Base-by-base conservation (phyloP, 2,797 vertebrate species). In the Megaceryle alcyon region DNA sequence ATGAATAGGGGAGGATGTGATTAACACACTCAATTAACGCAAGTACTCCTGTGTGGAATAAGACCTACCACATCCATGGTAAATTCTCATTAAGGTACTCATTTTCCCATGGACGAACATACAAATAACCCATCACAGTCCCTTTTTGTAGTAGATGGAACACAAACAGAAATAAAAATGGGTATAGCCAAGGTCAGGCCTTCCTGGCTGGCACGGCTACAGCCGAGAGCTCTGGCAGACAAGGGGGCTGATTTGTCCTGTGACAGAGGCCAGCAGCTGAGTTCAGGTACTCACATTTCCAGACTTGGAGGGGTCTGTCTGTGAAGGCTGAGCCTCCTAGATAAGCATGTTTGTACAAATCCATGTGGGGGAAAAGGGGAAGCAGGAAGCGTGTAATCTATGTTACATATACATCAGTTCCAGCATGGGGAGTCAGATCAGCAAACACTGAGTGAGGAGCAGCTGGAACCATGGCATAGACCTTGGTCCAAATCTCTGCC, bases 21-120 rank as follows among this genome's bases (percentile, higher is more conserved):
- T 97, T 95, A 96, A 96, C 88, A 85, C 91, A 81, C 78, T 82
- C 94, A 95, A 94, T 96, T 96, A 94, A 86, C 4, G 1, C 71
- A 85, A 71, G 68, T 69, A 88, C 61, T 96, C 78, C 90, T 88
- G 56, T 29, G 90, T 89, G 53, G 81, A 92, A 81, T 64, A 75
- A 96, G 78, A 95, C 48, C 94, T 88, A 86, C 96, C 33, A 0
- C 90, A 93, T 92, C n/a, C 83, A 51, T 41, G 37, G 41, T 49
- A 95, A 88, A 65, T 81, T 92, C 77, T 90, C 71, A 73, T 79
- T 85, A 90, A 64, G 44, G 59, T 77, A 71, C 33, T 87, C 28
- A 41, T 90, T 88, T 92, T 86, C 28, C 81, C 72, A 44, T 37
- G 35, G 51, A 71, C 85, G 41, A 88, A 33, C 41, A 53, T 4